A percentile compares a stretch with the other conserved stretches of the same genome.
Conservation (phyloP, 30 jellyfish, hydroid and myxozoan genomes). For the Rhopilema esculentum region DNA sequence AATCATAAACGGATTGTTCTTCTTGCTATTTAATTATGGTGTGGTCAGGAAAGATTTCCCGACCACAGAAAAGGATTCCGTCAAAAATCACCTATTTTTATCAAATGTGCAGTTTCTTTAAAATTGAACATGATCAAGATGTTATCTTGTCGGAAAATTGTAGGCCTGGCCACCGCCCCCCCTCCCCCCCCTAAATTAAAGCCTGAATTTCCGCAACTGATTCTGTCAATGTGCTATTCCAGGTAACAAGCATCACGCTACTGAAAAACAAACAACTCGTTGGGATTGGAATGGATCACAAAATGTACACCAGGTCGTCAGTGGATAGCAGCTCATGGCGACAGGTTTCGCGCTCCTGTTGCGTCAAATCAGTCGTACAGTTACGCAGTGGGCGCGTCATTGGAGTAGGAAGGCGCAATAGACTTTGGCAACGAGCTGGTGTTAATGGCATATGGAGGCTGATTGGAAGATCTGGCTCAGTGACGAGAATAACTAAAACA, state of each 20-base stretch:
- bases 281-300: slow-evolving; percentile 7
- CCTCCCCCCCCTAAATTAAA: no score
- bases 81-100: no score
- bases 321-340: background rate
- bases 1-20: no score
- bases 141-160: no score
- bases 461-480: slow-evolving; percentile 19
- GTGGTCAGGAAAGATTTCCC: no score
- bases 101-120: no score
- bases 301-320: slow-evolving; percentile 1
- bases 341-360: slow-evolving; percentile 9
- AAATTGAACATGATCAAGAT: no score
- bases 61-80: no score
- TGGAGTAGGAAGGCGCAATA: background rate
- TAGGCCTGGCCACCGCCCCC: no score
- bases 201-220: no score
- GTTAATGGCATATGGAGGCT: slow-evolving; percentile 14
- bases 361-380: slow-evolving; percentile 4
- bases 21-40: no score
- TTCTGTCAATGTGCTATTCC: background rate
- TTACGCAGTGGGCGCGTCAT: slow-evolving; percentile 15
- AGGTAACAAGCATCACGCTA: slow-evolving; percentile 1
- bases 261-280: slow-evolving; percentile 7
- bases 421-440: background rate
- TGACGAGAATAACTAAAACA: background rate